phyloP scores from a whole-genome alignment of 2,113 vertebrate species.

The Syngnathoides biaculeatus region DNA sequence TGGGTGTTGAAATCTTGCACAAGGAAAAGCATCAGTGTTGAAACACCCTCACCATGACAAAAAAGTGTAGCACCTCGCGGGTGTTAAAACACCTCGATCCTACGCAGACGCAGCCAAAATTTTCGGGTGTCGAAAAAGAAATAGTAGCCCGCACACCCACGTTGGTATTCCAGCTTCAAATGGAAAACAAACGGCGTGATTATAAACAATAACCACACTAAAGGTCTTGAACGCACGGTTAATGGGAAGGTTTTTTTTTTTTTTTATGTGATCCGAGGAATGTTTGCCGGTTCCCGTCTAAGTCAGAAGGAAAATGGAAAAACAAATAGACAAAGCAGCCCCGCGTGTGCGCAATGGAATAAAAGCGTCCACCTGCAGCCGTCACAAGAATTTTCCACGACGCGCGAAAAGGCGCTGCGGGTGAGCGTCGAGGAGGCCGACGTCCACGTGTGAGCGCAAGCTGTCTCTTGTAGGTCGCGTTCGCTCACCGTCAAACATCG shows the following conservation, averaged over 20 bases:
- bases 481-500: slow-evolving; percentile 53
- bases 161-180: too few species aligned
- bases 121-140: too few species aligned
- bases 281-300: neutral
- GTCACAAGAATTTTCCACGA: neutral
- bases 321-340: neutral
- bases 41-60: too few species aligned
- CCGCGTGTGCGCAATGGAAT: neutral
- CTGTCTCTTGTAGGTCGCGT: slow-evolving; percentile 38
- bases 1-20: too few species aligned
- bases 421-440: neutral
- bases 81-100: too few species aligned
- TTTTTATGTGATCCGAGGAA: neutral
- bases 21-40: too few species aligned
- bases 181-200: too few species aligned
- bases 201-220: too few species aligned
- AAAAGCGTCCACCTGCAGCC: neutral
- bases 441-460: slow-evolving; percentile 39
- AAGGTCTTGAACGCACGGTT: too few species aligned
- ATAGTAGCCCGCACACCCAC: too few species aligned
- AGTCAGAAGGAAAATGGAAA: neutral
- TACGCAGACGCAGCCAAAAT: too few species aligned
- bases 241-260: neutral
- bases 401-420: neutral
- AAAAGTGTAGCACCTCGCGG: too few species aligned